Evolutionary conservation across 2,113 vertebrate genomes (phyloP), one percentile per base, ranked within the genome.

Genomic region (Cephalopterus ornatus): DNA sequence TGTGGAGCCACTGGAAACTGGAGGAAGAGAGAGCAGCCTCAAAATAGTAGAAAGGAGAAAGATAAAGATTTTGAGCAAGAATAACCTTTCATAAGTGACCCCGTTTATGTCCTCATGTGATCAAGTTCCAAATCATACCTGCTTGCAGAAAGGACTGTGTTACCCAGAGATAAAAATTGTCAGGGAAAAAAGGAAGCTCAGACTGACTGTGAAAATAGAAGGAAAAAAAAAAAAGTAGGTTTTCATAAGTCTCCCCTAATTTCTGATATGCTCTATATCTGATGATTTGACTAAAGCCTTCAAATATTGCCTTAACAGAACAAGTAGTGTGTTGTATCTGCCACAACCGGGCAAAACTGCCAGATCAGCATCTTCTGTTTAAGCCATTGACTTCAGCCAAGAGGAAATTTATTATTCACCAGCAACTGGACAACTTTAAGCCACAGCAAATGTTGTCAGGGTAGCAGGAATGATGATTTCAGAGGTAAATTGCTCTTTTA

Each of bases 341-440:
- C 65, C 81, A 42, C 68, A 86, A 41, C 15, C 44, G 56, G 65
- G 39, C 30, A 87, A 81, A 93, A 81, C 39, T 63, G 72, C 76
- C n/a, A n/a, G 73, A 65, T 55, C 72, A 92, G 73, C 83, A 85
- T 65, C 67, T 89, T 81, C 93, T 96, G 73, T 26, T 96, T 78
- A 91, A 91, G 66, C 19, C 66, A 89, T 12, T 81, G 76, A 61
- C 32, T 92, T 75, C 17, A 78, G 52, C 41, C 84, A 85, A 84
- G 52, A 58, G 47, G 61, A 42, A 92, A 78, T 85, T 63, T 52
- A 56, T 63, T 70, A 71, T 41, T 85, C 70, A 37, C 28, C 65
- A 39, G 39, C 33, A 88, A 86, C 35, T 46, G 42, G 79, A 83
- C 73, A 80, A 58, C 52, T 23, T 92, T 83, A 76, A 80, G 47